phyloP scores from a whole-genome alignment of 2,113 vertebrate genomes.

The Hydropotes inermis region DNA sequence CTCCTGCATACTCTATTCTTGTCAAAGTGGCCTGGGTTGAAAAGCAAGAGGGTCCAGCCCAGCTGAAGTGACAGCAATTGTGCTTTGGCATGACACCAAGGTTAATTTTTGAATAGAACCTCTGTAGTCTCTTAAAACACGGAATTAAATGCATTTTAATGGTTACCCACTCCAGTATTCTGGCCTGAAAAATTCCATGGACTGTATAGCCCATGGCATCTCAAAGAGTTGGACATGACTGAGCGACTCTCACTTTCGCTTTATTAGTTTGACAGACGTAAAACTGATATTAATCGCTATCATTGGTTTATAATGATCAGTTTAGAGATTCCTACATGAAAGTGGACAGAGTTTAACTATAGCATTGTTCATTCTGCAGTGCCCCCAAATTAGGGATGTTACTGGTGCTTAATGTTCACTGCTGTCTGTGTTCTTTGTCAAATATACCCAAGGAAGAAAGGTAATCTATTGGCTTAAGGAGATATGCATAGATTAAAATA shows the following conservation, averaged over 20 bases:
- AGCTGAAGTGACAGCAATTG: neutral
- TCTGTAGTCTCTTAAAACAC: neutral
- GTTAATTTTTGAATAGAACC: neutral
- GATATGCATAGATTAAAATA: constrained; percentile 28
- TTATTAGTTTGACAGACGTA: constrained; percentile 33
- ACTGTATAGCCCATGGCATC: neutral
- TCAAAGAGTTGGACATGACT: neutral
- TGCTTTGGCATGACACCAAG: neutral
- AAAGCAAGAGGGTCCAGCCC: neutral
- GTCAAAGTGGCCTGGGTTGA: neutral
- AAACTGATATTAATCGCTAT: neutral
- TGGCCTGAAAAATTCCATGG: no score
- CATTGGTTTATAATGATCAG: constrained; percentile 11
- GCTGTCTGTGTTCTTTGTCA: constrained; percentile 15
- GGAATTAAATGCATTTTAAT: neutral
- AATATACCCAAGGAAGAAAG: neutral
- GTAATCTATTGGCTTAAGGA: neutral
- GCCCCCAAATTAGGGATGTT: neutral
- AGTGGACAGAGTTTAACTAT: constrained; percentile 5
- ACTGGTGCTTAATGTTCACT: constrained; percentile 45
- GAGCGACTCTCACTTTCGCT: neutral
- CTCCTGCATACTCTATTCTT: neutral
- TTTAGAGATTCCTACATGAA: constrained; percentile 39
- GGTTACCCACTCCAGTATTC: neutral
- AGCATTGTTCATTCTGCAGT: constrained; percentile 17